Conservation (phyloP, 2,113 vertebrate genomes). For the Chroicocephalus ridibundus region DNA sequence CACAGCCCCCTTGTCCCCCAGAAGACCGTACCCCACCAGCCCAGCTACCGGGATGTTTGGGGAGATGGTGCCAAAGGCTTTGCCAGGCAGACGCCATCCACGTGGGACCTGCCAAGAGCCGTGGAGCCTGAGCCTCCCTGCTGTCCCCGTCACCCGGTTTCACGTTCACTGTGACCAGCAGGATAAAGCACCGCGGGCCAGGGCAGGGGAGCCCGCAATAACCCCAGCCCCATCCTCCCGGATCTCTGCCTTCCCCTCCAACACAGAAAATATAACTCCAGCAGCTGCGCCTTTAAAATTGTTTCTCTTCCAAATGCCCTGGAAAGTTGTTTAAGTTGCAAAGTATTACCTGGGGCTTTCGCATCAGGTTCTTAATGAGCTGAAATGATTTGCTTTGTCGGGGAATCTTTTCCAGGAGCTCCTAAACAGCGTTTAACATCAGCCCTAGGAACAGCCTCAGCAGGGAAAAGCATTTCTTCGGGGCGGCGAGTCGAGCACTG, state of each 20-base stretch:
- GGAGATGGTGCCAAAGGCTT: background rate
- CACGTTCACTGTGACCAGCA: fast-evolving
- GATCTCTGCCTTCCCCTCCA: background rate
- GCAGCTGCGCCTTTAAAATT: background rate
- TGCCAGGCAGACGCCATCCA: fast-evolving
- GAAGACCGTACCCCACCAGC: background rate
- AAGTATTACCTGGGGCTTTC: constrained; percentile 49
- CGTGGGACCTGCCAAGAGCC: fast-evolving
- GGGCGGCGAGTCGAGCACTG: background rate
- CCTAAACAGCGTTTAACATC: constrained; percentile 28
- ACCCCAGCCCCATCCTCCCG: fast-evolving
- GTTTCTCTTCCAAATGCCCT: constrained; percentile 1
- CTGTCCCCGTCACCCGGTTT: background rate
- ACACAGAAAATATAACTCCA: background rate
- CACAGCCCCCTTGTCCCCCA: background rate
- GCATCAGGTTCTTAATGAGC: constrained; percentile 52
- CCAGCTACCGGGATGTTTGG: fast-evolving
- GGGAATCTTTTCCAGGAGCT: constrained; percentile 37
- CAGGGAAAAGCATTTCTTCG: background rate
- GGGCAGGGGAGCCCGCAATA: background rate
- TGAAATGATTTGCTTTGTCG: constrained; percentile 38
- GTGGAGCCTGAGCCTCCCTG: background rate
- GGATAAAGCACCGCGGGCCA: background rate
- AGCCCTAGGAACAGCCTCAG: background rate
- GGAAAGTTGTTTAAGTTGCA: constrained; percentile 56